A percentile compares a stretch with the other conserved stretches of the same genome.
Conservation (phyloP, 2,113 vertebrate species). For the Marmota monax region DNA sequence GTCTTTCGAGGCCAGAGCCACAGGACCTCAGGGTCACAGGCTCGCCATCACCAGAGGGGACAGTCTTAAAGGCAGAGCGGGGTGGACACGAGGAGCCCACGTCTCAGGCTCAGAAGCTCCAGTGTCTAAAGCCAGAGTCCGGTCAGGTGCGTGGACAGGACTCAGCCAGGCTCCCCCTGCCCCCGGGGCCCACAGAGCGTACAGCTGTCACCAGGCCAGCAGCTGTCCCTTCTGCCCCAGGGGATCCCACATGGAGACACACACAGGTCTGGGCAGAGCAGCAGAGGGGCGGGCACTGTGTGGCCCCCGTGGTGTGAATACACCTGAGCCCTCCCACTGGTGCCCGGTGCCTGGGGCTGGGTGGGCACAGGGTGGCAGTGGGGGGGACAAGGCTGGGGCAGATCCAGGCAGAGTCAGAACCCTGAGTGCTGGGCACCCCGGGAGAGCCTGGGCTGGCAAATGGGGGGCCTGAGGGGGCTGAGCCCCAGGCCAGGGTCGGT, state of each 20-base stretch:
- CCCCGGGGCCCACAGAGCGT: not conserved
- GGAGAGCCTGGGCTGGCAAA: not conserved
- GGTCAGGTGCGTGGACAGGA: not conserved
- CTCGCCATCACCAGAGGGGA: not conserved
- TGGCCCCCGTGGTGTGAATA: accelerated
- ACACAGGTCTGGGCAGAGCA: not conserved
- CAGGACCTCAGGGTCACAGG: not conserved
- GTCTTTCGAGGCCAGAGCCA: not conserved
- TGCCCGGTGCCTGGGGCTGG: not conserved
- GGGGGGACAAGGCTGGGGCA: not conserved
- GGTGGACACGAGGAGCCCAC: not conserved
- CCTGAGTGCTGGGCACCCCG: too few species aligned
- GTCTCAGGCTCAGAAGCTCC: not conserved
- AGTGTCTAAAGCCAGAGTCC: not conserved
- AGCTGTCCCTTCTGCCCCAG: not conserved
- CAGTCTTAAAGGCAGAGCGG: not conserved
- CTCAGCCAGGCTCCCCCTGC: not conserved
- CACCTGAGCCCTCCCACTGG: not conserved
- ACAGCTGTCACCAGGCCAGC: accelerated
- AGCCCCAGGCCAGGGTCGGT: not conserved
- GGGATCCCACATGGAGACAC: not conserved
- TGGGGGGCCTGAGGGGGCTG: not conserved
- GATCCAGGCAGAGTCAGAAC: not conserved
- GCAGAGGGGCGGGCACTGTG: accelerated
- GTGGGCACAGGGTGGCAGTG: not conserved